These are phyloP conservation scores for Labia minor DNA, from an alignment of 2,888 invertebrate species.

Conservation along the genomic window DNA sequence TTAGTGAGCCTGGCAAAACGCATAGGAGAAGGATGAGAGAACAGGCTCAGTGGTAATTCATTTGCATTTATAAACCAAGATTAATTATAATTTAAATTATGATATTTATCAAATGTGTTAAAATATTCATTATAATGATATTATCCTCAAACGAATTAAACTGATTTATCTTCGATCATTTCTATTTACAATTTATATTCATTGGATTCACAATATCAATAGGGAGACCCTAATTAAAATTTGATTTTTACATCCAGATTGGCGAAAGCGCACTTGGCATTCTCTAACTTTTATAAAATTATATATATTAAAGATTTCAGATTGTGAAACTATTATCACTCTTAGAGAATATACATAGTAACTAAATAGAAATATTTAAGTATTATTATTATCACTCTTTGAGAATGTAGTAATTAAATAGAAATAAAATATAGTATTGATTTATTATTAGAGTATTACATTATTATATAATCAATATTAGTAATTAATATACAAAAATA, in stretches of 20 bases:
- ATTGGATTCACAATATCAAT: neutral
- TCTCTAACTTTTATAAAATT: too few relatives aligned
- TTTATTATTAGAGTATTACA: too few relatives aligned
- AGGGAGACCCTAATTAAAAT: neutral
- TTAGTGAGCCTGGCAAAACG: neutral
- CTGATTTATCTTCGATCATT: conserved; percentile 1
- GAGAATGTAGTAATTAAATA: too few relatives aligned
- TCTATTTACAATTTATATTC: neutral
- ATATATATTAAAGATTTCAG: too few relatives aligned
- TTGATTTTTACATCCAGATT: neutral
- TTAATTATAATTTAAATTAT: conserved; percentile 13
- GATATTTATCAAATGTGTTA: conserved; percentile 13
- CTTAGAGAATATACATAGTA: too few relatives aligned
- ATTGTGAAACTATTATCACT: too few relatives aligned
- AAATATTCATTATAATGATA: conserved; percentile 13
- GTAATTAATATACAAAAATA: too few relatives aligned
- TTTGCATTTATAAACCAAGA: conserved; percentile 13
- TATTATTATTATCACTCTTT: too few relatives aligned
- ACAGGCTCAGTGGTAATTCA: neutral
- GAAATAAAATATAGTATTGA: too few relatives aligned
- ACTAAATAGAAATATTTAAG: too few relatives aligned
- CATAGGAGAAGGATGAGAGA: neutral
- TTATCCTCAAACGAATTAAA: conserved; percentile 13
- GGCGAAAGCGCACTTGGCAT: too few relatives aligned
- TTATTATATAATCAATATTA: too few relatives aligned